Evolutionary conservation across 2,888 invertebrate species (phyloP).

Genomic region (Drosophila mimetica): DNA sequence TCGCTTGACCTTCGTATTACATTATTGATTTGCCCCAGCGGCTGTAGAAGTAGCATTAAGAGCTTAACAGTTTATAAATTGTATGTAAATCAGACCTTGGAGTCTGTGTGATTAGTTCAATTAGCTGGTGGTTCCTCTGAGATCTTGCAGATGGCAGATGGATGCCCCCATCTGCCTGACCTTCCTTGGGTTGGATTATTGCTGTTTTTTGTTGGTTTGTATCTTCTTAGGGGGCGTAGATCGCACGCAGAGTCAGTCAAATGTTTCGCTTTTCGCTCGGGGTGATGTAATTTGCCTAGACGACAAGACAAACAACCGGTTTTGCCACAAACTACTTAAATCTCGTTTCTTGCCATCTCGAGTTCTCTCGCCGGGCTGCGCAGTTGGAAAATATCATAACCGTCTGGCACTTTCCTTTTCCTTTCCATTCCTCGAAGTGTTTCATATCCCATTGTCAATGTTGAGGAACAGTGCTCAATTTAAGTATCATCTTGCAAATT

Average conservation of each 20-base stretch:
- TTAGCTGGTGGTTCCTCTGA: constrained; percentile 30
- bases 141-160: constrained; percentile 58
- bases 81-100: constrained; percentile 47
- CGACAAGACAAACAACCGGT: constrained; percentile 68
- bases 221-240: constrained; percentile 30
- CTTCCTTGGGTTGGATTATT: constrained; percentile 8
- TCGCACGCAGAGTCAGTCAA: constrained; percentile 38
- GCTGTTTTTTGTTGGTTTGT: too few species aligned
- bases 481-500: constrained; percentile 60
- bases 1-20: constrained; percentile 25
- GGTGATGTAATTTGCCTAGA: constrained; percentile 73
- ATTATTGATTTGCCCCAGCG: constrained; percentile 35
- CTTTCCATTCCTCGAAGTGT: constrained; percentile 11
- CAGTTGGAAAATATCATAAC: constrained; percentile 24
- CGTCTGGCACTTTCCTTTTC: constrained; percentile 54
- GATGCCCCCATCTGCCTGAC: constrained; percentile 22
- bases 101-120: constrained; percentile 16
- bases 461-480: constrained; percentile 44
- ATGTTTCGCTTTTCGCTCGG: constrained; percentile 37
- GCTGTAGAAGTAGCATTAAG: constrained; percentile 11
- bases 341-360: constrained; percentile 63
- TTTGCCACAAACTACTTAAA: constrained; percentile 56
- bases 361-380: constrained; percentile 32
- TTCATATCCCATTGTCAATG: constrained; percentile 52
- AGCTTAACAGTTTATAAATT: constrained; percentile 20